phyloP scores from a whole-genome alignment of 2,113 vertebrate species.

The Sinocyclocheilus grahami region DNA sequence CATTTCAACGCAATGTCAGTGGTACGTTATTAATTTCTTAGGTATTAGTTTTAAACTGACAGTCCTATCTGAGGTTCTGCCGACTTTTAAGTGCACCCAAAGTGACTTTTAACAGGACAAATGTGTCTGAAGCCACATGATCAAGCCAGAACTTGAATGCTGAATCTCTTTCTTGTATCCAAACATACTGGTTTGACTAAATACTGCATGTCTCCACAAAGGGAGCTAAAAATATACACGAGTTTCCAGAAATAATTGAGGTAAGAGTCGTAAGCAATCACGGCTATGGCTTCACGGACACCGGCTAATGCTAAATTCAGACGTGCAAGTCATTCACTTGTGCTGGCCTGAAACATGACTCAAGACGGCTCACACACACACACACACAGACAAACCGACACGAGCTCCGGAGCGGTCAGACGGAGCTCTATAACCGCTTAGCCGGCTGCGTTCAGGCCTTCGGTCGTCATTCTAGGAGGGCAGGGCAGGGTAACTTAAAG shows the following conservation, averaged over 20 bases:
- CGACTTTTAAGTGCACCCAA: not conserved
- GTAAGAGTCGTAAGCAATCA: not conserved
- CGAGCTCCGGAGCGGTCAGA: slow-evolving; percentile 20
- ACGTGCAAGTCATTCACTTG: slow-evolving; percentile 62
- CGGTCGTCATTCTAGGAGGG: not conserved
- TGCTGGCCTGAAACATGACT: slow-evolving; percentile 45
- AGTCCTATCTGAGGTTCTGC: not conserved
- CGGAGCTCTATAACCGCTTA: slow-evolving; percentile 16
- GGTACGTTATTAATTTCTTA: not conserved
- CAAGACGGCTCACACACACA: slow-evolving; percentile 36
- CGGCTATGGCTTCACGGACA: slow-evolving; percentile 33
- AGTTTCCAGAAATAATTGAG: not conserved
- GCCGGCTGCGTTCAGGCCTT: not conserved
- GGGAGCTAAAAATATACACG: not conserved
- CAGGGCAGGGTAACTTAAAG: not conserved
- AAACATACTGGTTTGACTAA: slow-evolving; percentile 6
- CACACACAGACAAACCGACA: slow-evolving; percentile 18
- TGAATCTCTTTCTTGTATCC: slow-evolving; percentile 4
- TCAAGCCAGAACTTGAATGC: not conserved
- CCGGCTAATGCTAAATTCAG: slow-evolving; percentile 50
- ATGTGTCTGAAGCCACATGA: slow-evolving; percentile 13
- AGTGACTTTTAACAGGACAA: not conserved
- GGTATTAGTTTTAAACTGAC: not conserved
- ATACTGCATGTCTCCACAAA: not conserved
- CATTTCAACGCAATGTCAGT: not conserved